Evolutionary conservation across 2,888 invertebrate species (phyloP).

Genomic region (Rhagium mordax): DNA sequence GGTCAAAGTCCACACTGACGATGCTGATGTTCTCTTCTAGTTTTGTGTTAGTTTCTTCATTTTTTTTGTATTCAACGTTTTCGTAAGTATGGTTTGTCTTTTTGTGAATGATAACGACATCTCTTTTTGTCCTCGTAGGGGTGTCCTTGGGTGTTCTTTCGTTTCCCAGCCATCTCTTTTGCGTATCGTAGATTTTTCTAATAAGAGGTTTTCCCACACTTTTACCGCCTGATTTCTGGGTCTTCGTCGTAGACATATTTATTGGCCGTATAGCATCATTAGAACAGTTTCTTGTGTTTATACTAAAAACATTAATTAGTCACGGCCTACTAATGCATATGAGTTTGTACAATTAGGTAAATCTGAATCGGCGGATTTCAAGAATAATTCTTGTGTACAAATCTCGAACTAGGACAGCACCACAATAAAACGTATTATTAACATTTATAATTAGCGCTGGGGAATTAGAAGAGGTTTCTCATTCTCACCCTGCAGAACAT

Average conservation of each 20-base stretch:
- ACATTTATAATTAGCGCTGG: constrained; percentile 23
- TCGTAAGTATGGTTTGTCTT: constrained; percentile 59
- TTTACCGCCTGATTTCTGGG: constrained; percentile 53
- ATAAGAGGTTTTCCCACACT: constrained; percentile 59
- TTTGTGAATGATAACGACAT: constrained; percentile 52
- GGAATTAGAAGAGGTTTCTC: constrained; percentile 16
- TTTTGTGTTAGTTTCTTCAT: constrained; percentile 23
- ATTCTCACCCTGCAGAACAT: constrained; percentile 34
- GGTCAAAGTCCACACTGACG: constrained; percentile 61
- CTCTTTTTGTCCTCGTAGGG: constrained; percentile 40
- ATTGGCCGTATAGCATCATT: constrained; percentile 32
- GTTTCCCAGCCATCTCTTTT: constrained; percentile 59
- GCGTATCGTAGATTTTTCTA: constrained; percentile 62
- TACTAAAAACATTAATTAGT: constrained; percentile 28
- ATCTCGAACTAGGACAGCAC: constrained; percentile 43
- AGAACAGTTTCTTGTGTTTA: constrained; percentile 31
- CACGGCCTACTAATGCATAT: constrained; percentile 40
- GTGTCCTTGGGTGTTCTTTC: constrained; percentile 26
- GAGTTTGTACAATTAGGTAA: constrained; percentile 7
- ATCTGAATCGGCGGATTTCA: background rate
- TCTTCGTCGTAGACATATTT: constrained; percentile 60
- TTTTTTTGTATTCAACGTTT: constrained; percentile 54
- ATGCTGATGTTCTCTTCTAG: constrained; percentile 72
- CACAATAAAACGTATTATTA: constrained; percentile 26
- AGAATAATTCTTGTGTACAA: constrained; percentile 20